Base-by-base conservation (phyloP, 2,113 vertebrate genomes). In the Lepidothrix coronata region DNA sequence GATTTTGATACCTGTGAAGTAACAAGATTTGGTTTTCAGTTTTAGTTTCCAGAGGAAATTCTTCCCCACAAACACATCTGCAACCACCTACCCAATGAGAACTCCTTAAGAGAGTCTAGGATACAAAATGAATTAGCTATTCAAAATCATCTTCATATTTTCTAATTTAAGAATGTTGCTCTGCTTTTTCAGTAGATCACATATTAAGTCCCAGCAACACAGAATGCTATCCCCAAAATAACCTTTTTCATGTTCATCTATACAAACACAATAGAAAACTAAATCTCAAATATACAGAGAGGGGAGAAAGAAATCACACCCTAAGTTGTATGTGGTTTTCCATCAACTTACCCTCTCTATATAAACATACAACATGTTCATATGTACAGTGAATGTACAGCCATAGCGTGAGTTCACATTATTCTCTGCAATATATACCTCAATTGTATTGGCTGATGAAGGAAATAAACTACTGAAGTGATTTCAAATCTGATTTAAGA, bases 301-400 rank as follows among this genome's bases (percentile, higher is more conserved):
- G 2, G 10, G 33, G 3, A 63, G 37, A 85, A 82, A 52, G 11
- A 52, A 85, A 52, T 7, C 6, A 6, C 6, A 21, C 8, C 14
- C 16, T 12, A 37, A 52, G 7, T 2, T 24, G 11, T 3, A 15
- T 1, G 13, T 8, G 9, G 57, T 35, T 68, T 91, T 48, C 24
- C 48, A 75, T 19, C 21, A 58, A 11, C 5, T 43, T 33, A 39
- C 6, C 17, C 62, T 31, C 10, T 21, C 18, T 12, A 31, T 8
- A 22, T 7, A 48, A 1, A 21, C 4, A 27, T 1, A 18, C 4
- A 62, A n/a, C 31, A 72, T 3, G 2, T 27, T 43, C 12, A 11
- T 15, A 31, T 0, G 16, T n/a, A 37, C 2, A 39, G 0, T 12
- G 35, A 62, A 58, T 3, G 15, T 1, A 28, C 5, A 48, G 41